Conservation (phyloP, 2,113 vertebrate genomes). For the Corythoichthys intestinalis region DNA sequence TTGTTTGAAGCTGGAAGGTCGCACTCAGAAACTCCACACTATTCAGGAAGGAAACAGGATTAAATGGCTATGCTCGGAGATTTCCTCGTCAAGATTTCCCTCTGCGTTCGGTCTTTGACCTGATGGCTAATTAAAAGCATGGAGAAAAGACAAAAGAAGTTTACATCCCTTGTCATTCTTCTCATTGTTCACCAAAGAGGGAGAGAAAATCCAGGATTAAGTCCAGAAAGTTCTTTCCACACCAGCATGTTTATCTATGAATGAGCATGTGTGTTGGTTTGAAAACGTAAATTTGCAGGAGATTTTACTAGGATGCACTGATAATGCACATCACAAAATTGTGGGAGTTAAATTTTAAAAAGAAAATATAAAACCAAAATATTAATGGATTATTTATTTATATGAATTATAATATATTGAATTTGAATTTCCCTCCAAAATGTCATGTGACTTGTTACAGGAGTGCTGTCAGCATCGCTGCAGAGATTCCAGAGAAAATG, state of each 20-base stretch:
- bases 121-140: conserved; percentile 2
- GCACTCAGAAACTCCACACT: neutral
- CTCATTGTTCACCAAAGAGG: neutral
- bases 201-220: neutral
- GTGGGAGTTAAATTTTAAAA: too few relatives aligned
- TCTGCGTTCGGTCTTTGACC: neutral
- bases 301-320: neutral
- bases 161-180: neutral
- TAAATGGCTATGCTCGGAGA: neutral
- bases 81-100: conserved; percentile 1
- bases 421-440: too few relatives aligned
- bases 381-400: too few relatives aligned
- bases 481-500: too few relatives aligned
- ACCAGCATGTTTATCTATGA: neutral
- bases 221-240: neutral
- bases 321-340: too few relatives aligned
- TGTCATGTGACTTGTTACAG: too few relatives aligned
- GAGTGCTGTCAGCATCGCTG: too few relatives aligned
- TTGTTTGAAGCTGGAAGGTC: neutral
- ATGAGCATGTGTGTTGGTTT: neutral
- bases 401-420: too few relatives aligned
- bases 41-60: neutral
- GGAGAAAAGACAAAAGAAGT: neutral
- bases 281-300: neutral
- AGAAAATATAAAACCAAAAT: too few relatives aligned